A percentile compares a stretch with the other conserved stretches of the same genome.
phyloP scores from a whole-genome alignment of 2,797 vertebrate species.

The Limnodromus scolopaceus region DNA sequence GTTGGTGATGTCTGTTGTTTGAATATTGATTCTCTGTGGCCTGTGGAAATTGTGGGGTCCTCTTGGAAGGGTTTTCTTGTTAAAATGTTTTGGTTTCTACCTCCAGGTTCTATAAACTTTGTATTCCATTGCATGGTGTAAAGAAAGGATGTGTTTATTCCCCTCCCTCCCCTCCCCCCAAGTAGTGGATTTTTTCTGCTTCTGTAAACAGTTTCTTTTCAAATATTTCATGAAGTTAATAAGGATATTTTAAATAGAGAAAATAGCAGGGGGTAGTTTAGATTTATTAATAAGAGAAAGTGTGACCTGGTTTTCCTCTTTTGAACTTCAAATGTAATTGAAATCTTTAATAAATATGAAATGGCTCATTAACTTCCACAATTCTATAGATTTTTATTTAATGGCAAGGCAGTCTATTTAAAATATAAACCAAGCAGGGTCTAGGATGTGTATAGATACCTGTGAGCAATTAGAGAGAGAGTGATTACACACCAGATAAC shows the following conservation, averaged over 20 bases:
- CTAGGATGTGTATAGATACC: not conserved
- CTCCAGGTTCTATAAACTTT: not conserved
- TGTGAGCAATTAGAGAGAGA: not conserved
- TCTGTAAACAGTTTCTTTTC: not conserved
- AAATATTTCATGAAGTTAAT: not conserved
- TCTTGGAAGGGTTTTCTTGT: not conserved
- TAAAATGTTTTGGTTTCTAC: not conserved
- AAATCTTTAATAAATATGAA: not conserved
- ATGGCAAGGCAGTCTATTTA: not conserved
- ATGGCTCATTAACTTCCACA: not conserved
- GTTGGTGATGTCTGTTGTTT: not conserved
- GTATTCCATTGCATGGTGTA: not conserved
- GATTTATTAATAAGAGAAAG: not conserved
- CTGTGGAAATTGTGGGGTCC: not conserved
- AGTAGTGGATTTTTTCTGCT: not conserved
- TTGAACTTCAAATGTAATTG: not conserved
- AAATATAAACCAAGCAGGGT: not conserved
- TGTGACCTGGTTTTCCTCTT: not conserved
- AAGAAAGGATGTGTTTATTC: not conserved
- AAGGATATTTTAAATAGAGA: not conserved
- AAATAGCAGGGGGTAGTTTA: fast-evolving
- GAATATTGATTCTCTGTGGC: not conserved
- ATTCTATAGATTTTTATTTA: not conserved
- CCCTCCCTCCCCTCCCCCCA: not conserved
- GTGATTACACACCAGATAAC: not conserved